Base-by-base conservation (phyloP, 2,888 invertebrate genomes). In the Tholera decimalis region DNA sequence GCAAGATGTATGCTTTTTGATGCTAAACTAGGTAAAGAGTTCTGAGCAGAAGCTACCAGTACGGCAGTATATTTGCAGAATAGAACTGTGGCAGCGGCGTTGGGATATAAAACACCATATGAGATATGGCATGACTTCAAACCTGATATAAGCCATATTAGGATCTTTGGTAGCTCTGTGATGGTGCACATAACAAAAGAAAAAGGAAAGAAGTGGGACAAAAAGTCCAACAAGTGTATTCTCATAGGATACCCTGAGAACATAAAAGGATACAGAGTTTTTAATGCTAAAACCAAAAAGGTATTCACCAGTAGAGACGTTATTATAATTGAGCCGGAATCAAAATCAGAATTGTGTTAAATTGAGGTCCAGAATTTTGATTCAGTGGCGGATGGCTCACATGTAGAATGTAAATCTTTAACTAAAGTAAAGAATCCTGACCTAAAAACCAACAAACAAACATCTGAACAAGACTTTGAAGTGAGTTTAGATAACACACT, bases 41-140 rank as follows among this genome's bases (percentile, higher is more conserved):
- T 41, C 11, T 41, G 41, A 20, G 41, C 20, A 3, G 41, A 41
- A 8, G 41, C 41, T 3, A 3, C 41, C 8, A 20, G 20, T 11
- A 41, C 41, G 1, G 41, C 41, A 3, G 41, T 20, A 9, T 41
- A 41, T 4, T 18, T 41, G 3, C 20, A 46, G 3, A 46, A 15
- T 15, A 15, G 24, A 8, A n/a, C 0, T 3, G n/a, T 24, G 1
- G 15, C 24, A 7, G 15, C 44, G n/a, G 8, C 3, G 0, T 15
- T 26, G 8, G 1, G 1, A 0, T 3, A 26, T 7, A 46, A n/a
- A n/a, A 46, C 44, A 24, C 75, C 80, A 18, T 74, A 41, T 75
- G 75, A 79, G 37, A 0, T 59, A 6, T 80, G 79, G 78, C 66
- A 62, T 11, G 35, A 26, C 0, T 11, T 5, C 49, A 61, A 5